Conservation (phyloP, 2,113 vertebrate genomes). For the Lepidothrix coronata region DNA sequence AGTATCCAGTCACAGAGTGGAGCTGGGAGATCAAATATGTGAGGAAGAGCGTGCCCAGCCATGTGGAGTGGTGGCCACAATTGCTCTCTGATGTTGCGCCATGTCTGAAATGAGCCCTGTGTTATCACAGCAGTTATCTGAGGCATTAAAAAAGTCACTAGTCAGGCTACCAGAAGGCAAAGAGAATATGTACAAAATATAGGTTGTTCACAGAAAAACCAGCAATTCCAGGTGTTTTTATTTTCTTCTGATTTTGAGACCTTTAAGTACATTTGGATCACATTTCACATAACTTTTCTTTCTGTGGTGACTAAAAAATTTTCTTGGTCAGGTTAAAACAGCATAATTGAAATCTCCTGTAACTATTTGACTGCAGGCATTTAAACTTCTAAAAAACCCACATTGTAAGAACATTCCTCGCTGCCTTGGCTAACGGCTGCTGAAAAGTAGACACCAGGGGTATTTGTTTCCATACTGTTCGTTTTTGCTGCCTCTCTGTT, state of each 20-base stretch:
- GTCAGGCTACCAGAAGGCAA: not conserved
- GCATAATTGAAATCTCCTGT: not conserved
- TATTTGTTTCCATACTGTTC: not conserved
- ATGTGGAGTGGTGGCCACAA: not conserved
- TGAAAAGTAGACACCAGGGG: not conserved
- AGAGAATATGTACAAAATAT: not conserved
- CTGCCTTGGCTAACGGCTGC: not conserved
- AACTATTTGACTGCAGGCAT: not conserved
- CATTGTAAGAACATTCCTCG: not conserved
- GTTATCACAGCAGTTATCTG: not conserved
- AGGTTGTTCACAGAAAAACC: not conserved
- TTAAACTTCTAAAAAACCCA: not conserved
- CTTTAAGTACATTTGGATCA: not conserved
- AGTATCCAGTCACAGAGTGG: rapidly evolving
- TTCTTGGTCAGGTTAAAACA: not conserved
- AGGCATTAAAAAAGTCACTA: not conserved
- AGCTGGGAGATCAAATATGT: not conserved
- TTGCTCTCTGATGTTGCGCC: not conserved
- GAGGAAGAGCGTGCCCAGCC: not conserved
- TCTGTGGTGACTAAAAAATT: not conserved
- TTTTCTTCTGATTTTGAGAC: not conserved
- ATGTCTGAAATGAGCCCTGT: not conserved
- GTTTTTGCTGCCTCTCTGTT: not conserved
- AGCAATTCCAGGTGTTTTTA: not conserved
- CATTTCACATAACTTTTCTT: not conserved